Base-by-base conservation (phyloP, 2,113 vertebrate genomes). In the Pelvicachromis taeniatus region DNA sequence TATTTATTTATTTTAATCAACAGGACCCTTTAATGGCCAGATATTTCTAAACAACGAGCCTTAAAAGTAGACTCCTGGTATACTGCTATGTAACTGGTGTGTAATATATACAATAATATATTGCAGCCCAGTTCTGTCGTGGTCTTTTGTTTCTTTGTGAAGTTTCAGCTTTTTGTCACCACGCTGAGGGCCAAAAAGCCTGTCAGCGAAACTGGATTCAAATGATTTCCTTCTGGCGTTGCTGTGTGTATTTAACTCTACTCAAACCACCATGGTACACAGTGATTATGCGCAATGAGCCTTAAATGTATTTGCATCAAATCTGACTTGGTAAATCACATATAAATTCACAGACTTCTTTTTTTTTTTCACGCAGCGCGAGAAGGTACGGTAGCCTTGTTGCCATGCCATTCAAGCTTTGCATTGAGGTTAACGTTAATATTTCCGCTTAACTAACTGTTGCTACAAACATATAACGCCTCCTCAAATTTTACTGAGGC, bases 371-470 rank as follows among this genome's bases (percentile, higher is more conserved):
- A 54, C 53, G 82, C 70, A 77, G 55, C 4, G 9, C 4, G 14
- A 40, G 58, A 78, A 65, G 16, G 16, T 77, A 31, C 63, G 31
- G 52, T 83, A 85, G 86, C 87, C 85, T 85, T 84, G 65, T 85
- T 88, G 84, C 56, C 26, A 23, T 58, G 65, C 77, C 59, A 13
- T 50, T 50, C n/a, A 10, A 63, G 88, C 77, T 87, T 77, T 81
- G 77, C 79, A 29, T 87, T 31, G 65, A 82, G 87, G 81, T 93
- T 73, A 86, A 81, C 82, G 82, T 87, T 86, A 89, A 81, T 86
- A 90, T 79, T 90, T 53, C 59, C 42, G 29, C 42, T 68, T 68
- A 35, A 52, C 78, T 59, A 91, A 92, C 89, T 95, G 90, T 92
- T 92, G 91, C 85, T 77, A 59, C 77, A 80, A 52, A 81, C 40